These are phyloP conservation scores for Calonectris borealis DNA, from an alignment of 2,113 vertebrate genomes.

Conservation along the genomic window DNA sequence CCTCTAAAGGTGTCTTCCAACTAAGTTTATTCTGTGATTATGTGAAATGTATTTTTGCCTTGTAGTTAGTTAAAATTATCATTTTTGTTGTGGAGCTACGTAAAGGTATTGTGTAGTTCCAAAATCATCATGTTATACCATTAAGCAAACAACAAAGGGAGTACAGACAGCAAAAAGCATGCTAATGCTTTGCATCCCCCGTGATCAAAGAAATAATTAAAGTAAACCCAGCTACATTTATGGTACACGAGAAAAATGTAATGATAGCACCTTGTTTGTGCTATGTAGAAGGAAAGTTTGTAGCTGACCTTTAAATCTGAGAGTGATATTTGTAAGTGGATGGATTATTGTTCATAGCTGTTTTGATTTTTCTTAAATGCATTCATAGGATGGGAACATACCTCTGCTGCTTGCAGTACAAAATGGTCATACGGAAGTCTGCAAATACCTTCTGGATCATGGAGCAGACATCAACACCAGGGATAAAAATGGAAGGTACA, in stretches of 20 bases:
- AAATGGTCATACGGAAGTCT: slow-evolving; percentile 83
- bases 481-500: slow-evolving; percentile 92
- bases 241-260: neutral
- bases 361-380: neutral
- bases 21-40: neutral
- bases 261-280: neutral
- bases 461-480: slow-evolving; percentile 87
- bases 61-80: neutral
- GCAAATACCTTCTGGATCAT: slow-evolving; percentile 83
- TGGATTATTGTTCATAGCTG: neutral
- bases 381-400: slow-evolving; percentile 85
- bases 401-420: slow-evolving; percentile 85
- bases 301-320: neutral
- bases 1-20: neutral
- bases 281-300: neutral
- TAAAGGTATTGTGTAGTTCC: neutral
- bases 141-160: neutral
- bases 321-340: neutral
- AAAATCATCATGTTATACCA: neutral
- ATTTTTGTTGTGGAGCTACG: neutral
- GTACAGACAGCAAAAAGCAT: neutral
- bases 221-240: neutral
- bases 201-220: neutral
- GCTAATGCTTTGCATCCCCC: neutral
- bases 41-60: neutral